Base-by-base conservation (phyloP, 2,113 vertebrate species). In the Pseudois nayaur region DNA sequence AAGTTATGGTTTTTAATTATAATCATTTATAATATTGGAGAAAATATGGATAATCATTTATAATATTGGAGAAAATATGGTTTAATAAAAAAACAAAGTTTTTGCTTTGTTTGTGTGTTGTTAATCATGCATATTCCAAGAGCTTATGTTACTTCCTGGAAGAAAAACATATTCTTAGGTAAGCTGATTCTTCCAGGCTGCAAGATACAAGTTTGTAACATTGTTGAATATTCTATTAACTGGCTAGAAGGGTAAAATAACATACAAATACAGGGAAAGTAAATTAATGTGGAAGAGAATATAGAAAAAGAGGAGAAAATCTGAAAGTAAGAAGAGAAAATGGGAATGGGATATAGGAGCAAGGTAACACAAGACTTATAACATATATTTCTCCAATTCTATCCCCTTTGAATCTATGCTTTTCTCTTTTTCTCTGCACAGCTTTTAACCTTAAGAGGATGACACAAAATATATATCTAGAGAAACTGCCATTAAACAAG, bases 1-100 rank as follows among this genome's bases (percentile, higher is more conserved):
- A 94, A 97, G 14, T 98, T 96, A 97, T 96, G 25, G 3, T 78
- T 98, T 97, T 97, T 95, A 95, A 97, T 98, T 98, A 96, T 89
- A 82, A 64, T 97, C 86, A 95, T 89, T 94, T 95, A 52, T 91
- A 55, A 8, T 78, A 50, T 78, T 93, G 76, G 19, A 82, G 54
- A 93, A 96, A 97, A 96, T 36, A 74, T 83, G 10, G 15, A 96
- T 89, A 86, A 64, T 97, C 86, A 95, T 89, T 94, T 95, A 52
- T 91, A 55, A 8, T 78, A 50, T 78, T 93, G 76, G 19, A 82
- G 54, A 93, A 96, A 97, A 96, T 36, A 74, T 83, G 10, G 15
- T 83, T 95, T 98, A 96, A 98, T 97, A 86, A 95, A 97, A 88
- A 82, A 31, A 2, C 15, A 74, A 91, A 36, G 4, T 33, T 78